Evolutionary conservation across 2,888 invertebrate genomes (phyloP).

Genomic region (Lithosia quadra): DNA sequence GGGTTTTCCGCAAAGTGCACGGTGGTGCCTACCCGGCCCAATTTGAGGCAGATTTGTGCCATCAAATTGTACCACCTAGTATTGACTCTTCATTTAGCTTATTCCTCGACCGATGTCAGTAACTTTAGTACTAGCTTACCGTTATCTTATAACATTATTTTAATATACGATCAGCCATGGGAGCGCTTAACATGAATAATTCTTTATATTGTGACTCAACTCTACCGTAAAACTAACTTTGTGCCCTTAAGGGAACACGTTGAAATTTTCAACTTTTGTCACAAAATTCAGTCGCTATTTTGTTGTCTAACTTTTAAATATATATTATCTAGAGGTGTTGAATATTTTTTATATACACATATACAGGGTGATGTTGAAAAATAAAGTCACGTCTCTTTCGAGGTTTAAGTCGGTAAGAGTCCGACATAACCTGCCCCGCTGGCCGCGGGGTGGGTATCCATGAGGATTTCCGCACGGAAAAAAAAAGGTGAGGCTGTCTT

Average conservation of each 20-base stretch:
- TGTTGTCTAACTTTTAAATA: background rate
- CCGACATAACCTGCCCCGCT: too few species aligned
- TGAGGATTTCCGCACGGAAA: too few species aligned
- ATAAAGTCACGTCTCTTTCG: background rate
- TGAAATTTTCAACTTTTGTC: conserved; percentile 13
- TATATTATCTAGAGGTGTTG: background rate
- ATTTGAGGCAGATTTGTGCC: too few species aligned
- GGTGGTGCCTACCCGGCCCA: too few species aligned
- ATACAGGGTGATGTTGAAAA: too few species aligned
- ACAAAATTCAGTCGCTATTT: conserved; percentile 1
- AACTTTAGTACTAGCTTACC: background rate
- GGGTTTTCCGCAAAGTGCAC: too few species aligned
- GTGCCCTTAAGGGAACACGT: conserved; percentile 11
- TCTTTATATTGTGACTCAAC: conserved; percentile 9
- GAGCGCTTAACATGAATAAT: conserved; percentile 6
- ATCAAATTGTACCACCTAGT: too few species aligned
- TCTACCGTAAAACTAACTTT: conserved; percentile 16
- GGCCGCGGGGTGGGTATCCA: too few species aligned
- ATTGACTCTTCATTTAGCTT: too few species aligned
- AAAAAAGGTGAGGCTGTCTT: too few species aligned
- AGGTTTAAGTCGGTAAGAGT: too few species aligned
- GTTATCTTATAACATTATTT: conserved; percentile 4
- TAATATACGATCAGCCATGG: background rate
- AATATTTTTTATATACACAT: conserved; percentile 11
- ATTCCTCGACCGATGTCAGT: background rate